Evolutionary conservation across 2,888 invertebrate species (phyloP), one percentile per base, ranked within the genome.

Genomic region (Cyrtodaria siliqua): DNA sequence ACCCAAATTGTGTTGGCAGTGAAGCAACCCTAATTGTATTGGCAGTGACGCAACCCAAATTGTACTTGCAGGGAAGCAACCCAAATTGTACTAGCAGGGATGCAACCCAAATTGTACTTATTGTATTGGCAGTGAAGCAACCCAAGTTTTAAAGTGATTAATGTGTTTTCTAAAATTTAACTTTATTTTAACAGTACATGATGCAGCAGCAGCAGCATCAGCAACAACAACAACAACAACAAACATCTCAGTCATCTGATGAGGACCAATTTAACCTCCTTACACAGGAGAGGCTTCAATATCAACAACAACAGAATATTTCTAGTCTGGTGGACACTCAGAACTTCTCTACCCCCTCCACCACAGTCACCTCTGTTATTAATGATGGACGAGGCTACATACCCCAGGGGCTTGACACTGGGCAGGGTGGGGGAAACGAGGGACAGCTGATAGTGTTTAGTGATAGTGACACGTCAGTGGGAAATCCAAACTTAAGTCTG

Each of bases 401-500:
- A 3, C 50, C 26, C n/a, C 40, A 24, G 20, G 49, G 20, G 56
- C 24, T 38, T 4, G 55, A 1, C n/a, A 16, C 29, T 14, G 44
- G 56, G 33, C 18, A 47, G 53, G 67, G 23, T 12, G 47, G n/a
- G 18, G 60, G 52, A 16, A 57, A 24, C 2, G 60, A 55, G 24
- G 49, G 60, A 29, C 70, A 68, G 59, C 40, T 77, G 68, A 76
- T 79, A 57, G 71, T 69, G 63, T 79, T 79, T 53, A 79, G 69
- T 64, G 74, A 77, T 60, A 79, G 69, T 61, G 84, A 82, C 27
- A 64, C 75, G 9, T 60, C 69, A 20, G 52, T 59, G 24, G 50
- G 50, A 23, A 42, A 62, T 12, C 71, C 56, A 12, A 64, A 80
- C 64, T 38, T 49, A 14, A 69, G 57, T 62, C 53, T 64, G 16